Evolutionary conservation across 2,888 invertebrate species (phyloP), one percentile per base, ranked within the genome.

Genomic region (Leucophenga maculata): DNA sequence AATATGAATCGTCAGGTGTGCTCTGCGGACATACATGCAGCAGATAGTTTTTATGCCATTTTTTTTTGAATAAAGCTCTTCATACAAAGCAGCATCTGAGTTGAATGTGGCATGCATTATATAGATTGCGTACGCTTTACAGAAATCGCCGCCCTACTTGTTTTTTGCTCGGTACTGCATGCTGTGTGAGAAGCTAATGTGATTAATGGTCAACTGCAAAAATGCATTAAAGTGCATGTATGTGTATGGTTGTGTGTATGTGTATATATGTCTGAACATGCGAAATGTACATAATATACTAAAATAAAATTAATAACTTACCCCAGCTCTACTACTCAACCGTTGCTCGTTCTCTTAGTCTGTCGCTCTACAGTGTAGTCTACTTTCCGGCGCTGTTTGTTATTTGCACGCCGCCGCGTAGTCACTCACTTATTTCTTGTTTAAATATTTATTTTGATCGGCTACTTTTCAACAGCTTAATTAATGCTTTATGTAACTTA

Each of bases 101-200:
- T n/a, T 57, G 55, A 8, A 20, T 57, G 26, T 26, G 1, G 26
- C 26, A 48, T 64, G 48, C 46, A 64, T 64, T 64, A 64, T 48
- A 48, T 18, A 48, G 22, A 64, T 64, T 64, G 46, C 26, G 6
- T 22, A 55, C 14, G 18, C 50, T 39, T 39, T n/a, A 16, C 16
- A 50, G 50, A 39, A 39, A 39, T 39, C 39, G 39, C 26, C 26
- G 26, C 26, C 4, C 4, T 26, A 26, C 39, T 39, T 39, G 39
- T 39, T 39, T 39, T 39, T 11, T 39, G 8, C 39, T 8, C 39
- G 1, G 4, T 39, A 1, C 11, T 39, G 39, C 39, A 39, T 39
- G 39, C 9, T 39, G 39, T 39, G 39, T 11, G 11, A 32, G 32
- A 8, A 39, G 50, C 50, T 50, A 16, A 50, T 50, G 50, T 50